Percentiles rank a stretch among this genome's conserved stretches.
Evolutionary conservation across 2,888 invertebrate species (phyloP).

Genomic region (Arrhopalites spinosus): DNA sequence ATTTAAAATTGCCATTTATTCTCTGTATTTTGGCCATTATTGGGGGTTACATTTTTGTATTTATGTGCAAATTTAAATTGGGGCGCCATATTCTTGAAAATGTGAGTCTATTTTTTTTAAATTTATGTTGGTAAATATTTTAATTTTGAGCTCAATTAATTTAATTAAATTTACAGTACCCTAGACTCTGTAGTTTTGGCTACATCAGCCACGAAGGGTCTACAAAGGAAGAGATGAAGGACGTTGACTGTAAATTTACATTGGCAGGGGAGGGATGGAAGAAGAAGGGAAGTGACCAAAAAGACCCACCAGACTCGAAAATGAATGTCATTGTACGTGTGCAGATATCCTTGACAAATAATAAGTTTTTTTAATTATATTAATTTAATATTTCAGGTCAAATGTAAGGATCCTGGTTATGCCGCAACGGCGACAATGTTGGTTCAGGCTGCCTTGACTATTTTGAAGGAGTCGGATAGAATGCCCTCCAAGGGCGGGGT

Average conservation of each 20-base stretch:
- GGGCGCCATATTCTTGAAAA: slow-evolving; percentile 60
- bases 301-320: slow-evolving; percentile 68
- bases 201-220: slow-evolving; percentile 66
- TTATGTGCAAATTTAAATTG: slow-evolving; percentile 61
- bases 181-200: slow-evolving; percentile 74
- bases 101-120: too few relatives aligned
- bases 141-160: not conserved
- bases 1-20: slow-evolving; percentile 64
- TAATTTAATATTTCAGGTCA: not conserved
- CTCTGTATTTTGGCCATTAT: not conserved
- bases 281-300: slow-evolving; percentile 64
- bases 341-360: too few relatives aligned
- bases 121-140: not conserved
- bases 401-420: not conserved
- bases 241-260: slow-evolving; percentile 64
- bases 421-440: not conserved
- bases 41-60: slow-evolving; percentile 51
- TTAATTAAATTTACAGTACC: slow-evolving; percentile 62
- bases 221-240: slow-evolving; percentile 66
- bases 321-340: slow-evolving; percentile 68
- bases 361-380: not conserved
- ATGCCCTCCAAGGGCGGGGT: slow-evolving; percentile 78
- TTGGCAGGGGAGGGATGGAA: slow-evolving; percentile 73
- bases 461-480: not conserved
- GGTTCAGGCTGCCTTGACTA: slow-evolving; percentile 8